Evolutionary conservation across 2,113 vertebrate species (phyloP), one percentile per base, ranked within the genome.

Genomic region (Pelusios castaneus): DNA sequence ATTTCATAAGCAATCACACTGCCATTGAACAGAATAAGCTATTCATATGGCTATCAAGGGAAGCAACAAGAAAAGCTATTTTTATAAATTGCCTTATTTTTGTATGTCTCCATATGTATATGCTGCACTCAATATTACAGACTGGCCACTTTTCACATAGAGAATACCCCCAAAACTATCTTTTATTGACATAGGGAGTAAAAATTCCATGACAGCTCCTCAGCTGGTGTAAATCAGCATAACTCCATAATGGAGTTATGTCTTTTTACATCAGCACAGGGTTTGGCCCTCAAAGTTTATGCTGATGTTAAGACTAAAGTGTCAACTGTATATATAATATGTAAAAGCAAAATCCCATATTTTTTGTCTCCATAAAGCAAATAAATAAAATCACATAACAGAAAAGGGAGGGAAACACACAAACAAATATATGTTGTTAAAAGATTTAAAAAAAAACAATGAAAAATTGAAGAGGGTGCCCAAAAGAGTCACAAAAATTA

Each of bases 351-450:
- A 93, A 54, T 10, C 56, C 19, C 79, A 54, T 21, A 5, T 87
- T 58, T 4, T 70, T 90, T 83, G 38, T 52, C 47, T 96, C 11
- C 8, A 83, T 49, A 12, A 86, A 91, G 85, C 43, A 89, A 93
- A 3, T 45, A 84, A 82, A 5, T n/a, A 85, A 91, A 92, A 12
- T 63, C 22, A 49, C 34, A 75, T 38, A 91, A 85, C 85, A 45
- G 14, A 41, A 10, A 85, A 86, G 5, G 19, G 19, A 45, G 82
- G 31, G 67, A 87, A 55, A 2, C 29, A 25, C 31, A 60, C 29
- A 29, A 60, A 31, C 13, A 58, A 58, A 58, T 13, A 27, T 29
- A 58, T 29, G 25, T 58, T 25, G 5, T 58, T 29, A 58, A 27
- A 58, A 27, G 58, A 29, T 60, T 60, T 60, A 31, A 60, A 60